Evolutionary conservation across 30 jellyfish, hydroid and myxozoan genomes (phyloP).

Genomic region (Mastigias papua): DNA sequence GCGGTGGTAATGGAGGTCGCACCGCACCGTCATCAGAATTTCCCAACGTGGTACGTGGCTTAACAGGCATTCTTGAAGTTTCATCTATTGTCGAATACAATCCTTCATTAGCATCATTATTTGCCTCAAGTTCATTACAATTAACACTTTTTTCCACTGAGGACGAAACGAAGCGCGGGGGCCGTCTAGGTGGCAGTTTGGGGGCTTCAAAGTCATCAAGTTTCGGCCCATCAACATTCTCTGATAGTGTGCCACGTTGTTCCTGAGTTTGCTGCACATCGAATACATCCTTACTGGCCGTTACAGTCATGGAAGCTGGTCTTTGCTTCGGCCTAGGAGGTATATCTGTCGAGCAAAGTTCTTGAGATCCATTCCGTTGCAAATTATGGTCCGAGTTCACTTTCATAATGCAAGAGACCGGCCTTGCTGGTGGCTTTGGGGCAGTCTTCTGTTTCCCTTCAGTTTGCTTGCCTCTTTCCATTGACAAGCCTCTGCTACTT

Average conservation of each 20-base stretch:
- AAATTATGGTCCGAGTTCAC: conserved; percentile 14
- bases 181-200: conserved; percentile 26
- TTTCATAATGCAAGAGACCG: conserved; percentile 5
- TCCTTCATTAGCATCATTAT: conserved; percentile 11
- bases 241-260: neutral
- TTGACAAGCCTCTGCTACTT: neutral
- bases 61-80: conserved; percentile 19
- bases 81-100: conserved; percentile 49
- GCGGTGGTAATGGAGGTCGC: conserved; percentile 31
- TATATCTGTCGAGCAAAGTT: neutral
- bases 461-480: neutral
- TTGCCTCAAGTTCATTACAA: neutral
- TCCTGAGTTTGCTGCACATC: neutral
- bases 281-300: neutral
- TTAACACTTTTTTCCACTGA: neutral
- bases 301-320: conserved; percentile 8
- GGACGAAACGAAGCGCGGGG: conserved; percentile 5
- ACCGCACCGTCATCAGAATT: neutral
- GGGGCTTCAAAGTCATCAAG: neutral
- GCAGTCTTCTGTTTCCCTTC: conserved; percentile 5
- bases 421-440: conserved; percentile 52
- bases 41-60: neutral
- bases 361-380: neutral
- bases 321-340: conserved; percentile 59
- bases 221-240: neutral